Percentiles rank a stretch among this genome's conserved stretches.
These are phyloP conservation scores for Heliconius ismenius DNA, from an alignment of 2,888 invertebrate species.

Conservation along the genomic window DNA sequence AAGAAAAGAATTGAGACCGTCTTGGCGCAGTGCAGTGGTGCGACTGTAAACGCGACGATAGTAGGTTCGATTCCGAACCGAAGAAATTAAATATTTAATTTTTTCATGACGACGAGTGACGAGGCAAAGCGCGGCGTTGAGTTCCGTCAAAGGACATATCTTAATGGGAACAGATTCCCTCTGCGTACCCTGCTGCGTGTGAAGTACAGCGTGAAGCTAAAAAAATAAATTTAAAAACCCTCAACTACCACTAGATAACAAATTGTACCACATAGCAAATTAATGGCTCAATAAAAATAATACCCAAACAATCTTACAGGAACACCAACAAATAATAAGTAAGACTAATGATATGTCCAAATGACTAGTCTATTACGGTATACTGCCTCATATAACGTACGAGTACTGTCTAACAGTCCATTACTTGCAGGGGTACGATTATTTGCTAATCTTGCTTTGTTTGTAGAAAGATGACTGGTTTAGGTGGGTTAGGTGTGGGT, in stretches of 20 bases:
- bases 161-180: too few species aligned
- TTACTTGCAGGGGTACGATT: slow-evolving; percentile 27
- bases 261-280: neutral
- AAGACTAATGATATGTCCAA: slow-evolving; percentile 16
- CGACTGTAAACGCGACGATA: too few species aligned
- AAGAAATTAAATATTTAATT: too few species aligned
- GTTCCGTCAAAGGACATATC: too few species aligned
- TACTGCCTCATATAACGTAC: slow-evolving; percentile 12
- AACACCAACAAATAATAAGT: slow-evolving; percentile 14
- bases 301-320: neutral
- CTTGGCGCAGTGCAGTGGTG: too few species aligned
- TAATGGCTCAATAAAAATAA: neutral
- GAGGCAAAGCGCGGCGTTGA: too few species aligned
- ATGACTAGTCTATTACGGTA: slow-evolving; percentile 14
- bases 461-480: neutral
- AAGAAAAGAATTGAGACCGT: too few species aligned
- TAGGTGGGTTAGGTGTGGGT: neutral
- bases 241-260: neutral
- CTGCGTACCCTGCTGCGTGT: too few species aligned
- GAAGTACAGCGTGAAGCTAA: too few species aligned
- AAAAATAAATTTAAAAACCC: neutral
- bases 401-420: slow-evolving; percentile 24
- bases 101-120: too few species aligned
- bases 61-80: too few species aligned
- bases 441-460: slow-evolving; percentile 25